A percentile compares a stretch with the other conserved stretches of the same genome.
These are phyloP conservation scores for Netta rufina DNA, from an alignment of 2,797 vertebrate genomes.

Conservation along the genomic window DNA sequence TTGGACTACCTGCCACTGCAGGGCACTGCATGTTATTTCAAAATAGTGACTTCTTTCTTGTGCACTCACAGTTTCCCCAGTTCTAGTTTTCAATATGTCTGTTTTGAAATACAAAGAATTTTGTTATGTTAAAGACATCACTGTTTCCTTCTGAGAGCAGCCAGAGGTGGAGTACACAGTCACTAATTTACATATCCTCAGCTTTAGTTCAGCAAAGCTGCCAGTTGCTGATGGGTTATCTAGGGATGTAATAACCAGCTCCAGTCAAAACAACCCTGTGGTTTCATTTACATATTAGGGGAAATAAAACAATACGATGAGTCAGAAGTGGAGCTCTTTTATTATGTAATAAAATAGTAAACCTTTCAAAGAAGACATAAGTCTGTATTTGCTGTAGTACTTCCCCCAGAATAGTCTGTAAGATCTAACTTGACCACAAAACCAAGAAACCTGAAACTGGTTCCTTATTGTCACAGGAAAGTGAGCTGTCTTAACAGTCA, in stretches of 20 bases:
- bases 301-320: background rate
- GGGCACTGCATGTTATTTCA: background rate
- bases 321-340: constrained; percentile 22
- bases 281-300: constrained; percentile 43
- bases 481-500: rapidly evolving
- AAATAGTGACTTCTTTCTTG: background rate
- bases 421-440: constrained; percentile 38
- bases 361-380: background rate
- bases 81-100: background rate
- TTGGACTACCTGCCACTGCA: background rate
- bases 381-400: background rate
- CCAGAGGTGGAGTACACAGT: background rate
- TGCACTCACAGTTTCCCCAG: background rate
- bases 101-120: background rate
- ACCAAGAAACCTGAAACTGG: background rate
- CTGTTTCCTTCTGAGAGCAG: background rate
- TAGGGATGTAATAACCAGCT: constrained; percentile 5
- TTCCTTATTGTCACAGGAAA: background rate
- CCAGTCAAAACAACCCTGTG: constrained; percentile 51
- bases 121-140: background rate
- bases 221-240: background rate
- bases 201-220: background rate
- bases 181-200: background rate
- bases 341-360: constrained; percentile 16
- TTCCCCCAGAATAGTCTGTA: constrained; percentile 26